phyloP scores from a whole-genome alignment of 2,113 vertebrate genomes.

The Bubo bubo region DNA sequence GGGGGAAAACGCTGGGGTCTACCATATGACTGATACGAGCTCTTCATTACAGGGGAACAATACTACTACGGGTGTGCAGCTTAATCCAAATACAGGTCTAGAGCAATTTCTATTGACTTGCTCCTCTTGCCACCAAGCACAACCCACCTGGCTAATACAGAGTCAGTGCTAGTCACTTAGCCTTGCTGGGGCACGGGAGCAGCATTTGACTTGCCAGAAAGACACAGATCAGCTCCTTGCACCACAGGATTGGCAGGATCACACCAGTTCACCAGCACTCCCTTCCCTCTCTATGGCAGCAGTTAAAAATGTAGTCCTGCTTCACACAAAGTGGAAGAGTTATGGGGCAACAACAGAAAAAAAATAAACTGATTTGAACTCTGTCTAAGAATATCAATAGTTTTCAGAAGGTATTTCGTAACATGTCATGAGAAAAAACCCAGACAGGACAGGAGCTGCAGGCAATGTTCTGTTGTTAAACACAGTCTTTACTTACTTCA shows the following conservation, averaged over 20 bases:
- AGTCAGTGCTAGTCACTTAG: neutral
- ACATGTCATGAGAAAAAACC: neutral
- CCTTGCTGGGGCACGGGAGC: neutral
- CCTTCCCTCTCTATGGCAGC: neutral
- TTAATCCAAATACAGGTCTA: neutral
- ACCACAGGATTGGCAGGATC: neutral
- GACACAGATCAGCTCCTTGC: neutral
- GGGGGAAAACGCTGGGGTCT: neutral
- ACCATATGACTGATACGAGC: accelerated
- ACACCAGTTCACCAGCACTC: neutral
- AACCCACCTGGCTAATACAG: neutral
- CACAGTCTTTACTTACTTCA: neutral
- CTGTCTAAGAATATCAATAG: neutral
- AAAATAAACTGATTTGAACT: neutral
- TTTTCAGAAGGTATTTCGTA: neutral
- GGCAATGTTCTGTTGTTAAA: neutral
- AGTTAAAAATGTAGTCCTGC: neutral
- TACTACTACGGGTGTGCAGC: neutral
- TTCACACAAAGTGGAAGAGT: neutral
- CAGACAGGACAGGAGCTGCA: neutral
- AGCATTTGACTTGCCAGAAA: neutral
- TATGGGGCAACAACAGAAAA: neutral
- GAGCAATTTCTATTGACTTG: neutral
- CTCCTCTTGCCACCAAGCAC: neutral
- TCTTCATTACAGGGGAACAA: neutral